Conservation (phyloP, 2,888 invertebrate genomes). For the Pseudococcus viburni region DNA sequence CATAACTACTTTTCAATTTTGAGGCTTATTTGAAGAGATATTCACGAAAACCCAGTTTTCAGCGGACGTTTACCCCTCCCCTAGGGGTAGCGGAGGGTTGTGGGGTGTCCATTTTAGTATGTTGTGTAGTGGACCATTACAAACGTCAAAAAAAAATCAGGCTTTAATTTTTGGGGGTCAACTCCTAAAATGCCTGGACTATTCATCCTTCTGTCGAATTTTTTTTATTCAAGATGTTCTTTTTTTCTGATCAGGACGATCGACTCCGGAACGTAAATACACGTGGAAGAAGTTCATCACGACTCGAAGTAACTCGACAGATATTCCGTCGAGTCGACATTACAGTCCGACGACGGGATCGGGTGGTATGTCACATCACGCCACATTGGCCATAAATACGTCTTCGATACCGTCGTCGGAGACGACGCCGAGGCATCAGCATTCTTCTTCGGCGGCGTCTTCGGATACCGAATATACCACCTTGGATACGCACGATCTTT, state of each 20-base stretch:
- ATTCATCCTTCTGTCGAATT: too few relatives aligned
- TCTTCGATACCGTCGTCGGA: slow-evolving; percentile 54
- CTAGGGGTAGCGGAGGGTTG: too few relatives aligned
- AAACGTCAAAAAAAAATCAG: too few relatives aligned
- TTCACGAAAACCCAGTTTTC: too few relatives aligned
- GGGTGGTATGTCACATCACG: slow-evolving; percentile 51
- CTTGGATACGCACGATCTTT: slow-evolving; percentile 86
- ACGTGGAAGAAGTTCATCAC: slow-evolving; percentile 31
- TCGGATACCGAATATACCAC: slow-evolving; percentile 89
- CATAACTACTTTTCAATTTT: too few relatives aligned
- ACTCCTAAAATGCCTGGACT: too few relatives aligned
- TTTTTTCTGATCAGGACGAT: background rate
- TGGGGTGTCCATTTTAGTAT: too few relatives aligned
- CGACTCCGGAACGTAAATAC: slow-evolving; percentile 70
- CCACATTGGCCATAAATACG: slow-evolving; percentile 59
- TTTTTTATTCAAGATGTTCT: too few relatives aligned
- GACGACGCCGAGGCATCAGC: slow-evolving; percentile 64
- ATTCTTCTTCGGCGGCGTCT: slow-evolving; percentile 72
- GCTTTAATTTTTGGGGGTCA: too few relatives aligned
- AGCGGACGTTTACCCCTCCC: too few relatives aligned
- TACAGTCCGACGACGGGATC: slow-evolving; percentile 3
- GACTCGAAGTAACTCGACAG: slow-evolving; percentile 67
- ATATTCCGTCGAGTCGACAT: slow-evolving; percentile 69
- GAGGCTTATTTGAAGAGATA: too few relatives aligned
- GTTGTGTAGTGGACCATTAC: too few relatives aligned